phyloP scores from a whole-genome alignment of 2,888 invertebrate genomes.

The Drosophila gaucha region DNA sequence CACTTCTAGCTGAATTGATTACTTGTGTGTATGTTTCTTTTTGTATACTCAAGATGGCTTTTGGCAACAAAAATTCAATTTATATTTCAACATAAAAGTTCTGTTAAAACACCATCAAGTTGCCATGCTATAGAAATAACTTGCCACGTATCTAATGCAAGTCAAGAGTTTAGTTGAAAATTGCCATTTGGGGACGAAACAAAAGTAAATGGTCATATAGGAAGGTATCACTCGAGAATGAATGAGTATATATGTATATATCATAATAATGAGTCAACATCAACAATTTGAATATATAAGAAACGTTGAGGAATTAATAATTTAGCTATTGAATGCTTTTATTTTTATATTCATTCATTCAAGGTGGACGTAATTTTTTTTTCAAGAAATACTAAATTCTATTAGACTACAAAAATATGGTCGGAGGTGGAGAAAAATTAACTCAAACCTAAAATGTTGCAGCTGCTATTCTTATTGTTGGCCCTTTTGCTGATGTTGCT shows the following conservation, averaged over 20 bases:
- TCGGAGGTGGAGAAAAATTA: not conserved
- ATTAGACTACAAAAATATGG: not conserved
- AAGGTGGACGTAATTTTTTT: not conserved
- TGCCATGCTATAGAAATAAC: conserved; percentile 4
- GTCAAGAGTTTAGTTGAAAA: conserved; percentile 1
- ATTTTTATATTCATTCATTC: not conserved
- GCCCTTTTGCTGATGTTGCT: conserved; percentile 19
- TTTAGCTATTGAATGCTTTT: not conserved
- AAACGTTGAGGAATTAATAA: not conserved
- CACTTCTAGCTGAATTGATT: conserved; percentile 56
- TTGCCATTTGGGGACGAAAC: conserved; percentile 13
- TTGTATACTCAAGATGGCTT: conserved; percentile 45
- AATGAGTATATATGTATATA: too few relatives aligned
- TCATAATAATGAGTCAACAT: too few relatives aligned
- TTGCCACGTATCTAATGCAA: conserved; percentile 6
- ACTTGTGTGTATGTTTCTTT: conserved; percentile 35
- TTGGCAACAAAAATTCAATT: conserved; percentile 59
- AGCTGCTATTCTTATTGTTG: conserved; percentile 16
- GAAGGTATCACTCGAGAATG: not conserved
- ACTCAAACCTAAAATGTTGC: not conserved
- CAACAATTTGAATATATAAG: not conserved
- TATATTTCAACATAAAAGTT: conserved; percentile 44
- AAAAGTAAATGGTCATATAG: conserved; percentile 8
- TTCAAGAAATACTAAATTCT: too few relatives aligned
- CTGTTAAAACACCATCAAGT: conserved; percentile 50